Conservation (phyloP, 2,797 vertebrate genomes). For the Lithobates sylvaticus region DNA sequence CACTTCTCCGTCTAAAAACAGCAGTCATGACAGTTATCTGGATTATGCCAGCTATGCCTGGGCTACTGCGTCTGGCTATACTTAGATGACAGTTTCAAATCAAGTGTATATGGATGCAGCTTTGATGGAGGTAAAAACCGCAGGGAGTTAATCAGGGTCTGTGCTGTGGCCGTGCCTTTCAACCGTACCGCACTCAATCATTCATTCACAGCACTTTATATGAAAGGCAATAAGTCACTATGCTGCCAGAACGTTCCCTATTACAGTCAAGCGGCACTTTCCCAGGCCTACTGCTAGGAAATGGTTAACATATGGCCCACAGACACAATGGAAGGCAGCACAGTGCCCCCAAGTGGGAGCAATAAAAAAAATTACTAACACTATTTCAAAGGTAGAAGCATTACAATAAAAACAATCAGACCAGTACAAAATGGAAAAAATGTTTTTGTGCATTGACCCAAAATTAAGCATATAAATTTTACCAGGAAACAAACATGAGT, state of each 20-base stretch:
- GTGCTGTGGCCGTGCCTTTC: conserved; percentile 63
- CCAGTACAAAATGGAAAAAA: too few relatives aligned
- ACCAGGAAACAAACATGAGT: too few relatives aligned
- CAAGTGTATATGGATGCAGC: conserved; percentile 75
- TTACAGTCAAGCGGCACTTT: neutral
- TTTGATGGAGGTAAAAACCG: conserved; percentile 76
- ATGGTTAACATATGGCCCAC: neutral
- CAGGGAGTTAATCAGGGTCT: conserved; percentile 64
- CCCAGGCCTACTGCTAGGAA: neutral
- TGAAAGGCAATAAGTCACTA: neutral
- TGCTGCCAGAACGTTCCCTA: neutral
- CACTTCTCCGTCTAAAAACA: conserved; percentile 90
- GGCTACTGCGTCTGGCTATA: conserved; percentile 87
- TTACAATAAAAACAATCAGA: neutral
- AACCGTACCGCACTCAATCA: conserved; percentile 50
- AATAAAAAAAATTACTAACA: neutral
- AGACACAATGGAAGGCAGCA: neutral
- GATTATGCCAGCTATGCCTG: conserved; percentile 90
- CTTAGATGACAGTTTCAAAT: conserved; percentile 87
- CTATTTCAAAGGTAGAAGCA: neutral
- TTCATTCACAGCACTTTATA: conserved; percentile 32
- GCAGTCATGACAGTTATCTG: conserved; percentile 89
- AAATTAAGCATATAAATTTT: too few relatives aligned
- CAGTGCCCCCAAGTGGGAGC: conserved; percentile 7
- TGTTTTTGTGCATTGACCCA: too few relatives aligned